Percentiles rank a stretch among this genome's conserved stretches.
These are phyloP conservation scores for Rhagophthalmus giganteus DNA, from an alignment of 2,888 invertebrate genomes.

Conservation along the genomic window DNA sequence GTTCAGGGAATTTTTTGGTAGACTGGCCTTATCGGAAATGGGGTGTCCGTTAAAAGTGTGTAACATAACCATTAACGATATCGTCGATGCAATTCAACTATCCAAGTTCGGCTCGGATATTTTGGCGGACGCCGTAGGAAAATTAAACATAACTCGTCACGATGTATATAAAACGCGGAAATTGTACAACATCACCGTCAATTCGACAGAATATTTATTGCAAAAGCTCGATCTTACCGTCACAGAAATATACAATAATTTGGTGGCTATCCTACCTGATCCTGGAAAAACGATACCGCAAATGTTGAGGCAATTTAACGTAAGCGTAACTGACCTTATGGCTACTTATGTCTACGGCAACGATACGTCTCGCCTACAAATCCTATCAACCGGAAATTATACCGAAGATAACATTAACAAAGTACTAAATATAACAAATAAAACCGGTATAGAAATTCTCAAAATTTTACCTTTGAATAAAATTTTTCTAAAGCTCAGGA, in stretches of 20 bases:
- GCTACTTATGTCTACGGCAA: conserved; percentile 16
- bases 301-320: conserved; percentile 20
- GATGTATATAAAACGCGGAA: conserved; percentile 6
- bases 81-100: conserved; percentile 8
- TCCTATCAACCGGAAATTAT: conserved; percentile 29
- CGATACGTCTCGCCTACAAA: conserved; percentile 15
- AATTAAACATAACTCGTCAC: conserved; percentile 1
- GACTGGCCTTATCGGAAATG: conserved; percentile 10
- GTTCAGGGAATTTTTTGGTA: conserved; percentile 11
- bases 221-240: conserved; percentile 9
- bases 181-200: conserved; percentile 5
- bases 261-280: conserved; percentile 12
- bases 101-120: background rate
- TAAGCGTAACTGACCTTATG: conserved; percentile 20
- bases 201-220: conserved; percentile 2
- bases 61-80: conserved; percentile 6
- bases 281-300: conserved; percentile 8
- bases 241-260: conserved; percentile 18
- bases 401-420: conserved; percentile 15
- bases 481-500: conserved; percentile 1
- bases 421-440: conserved; percentile 13
- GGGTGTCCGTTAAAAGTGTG: conserved; percentile 9
- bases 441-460: conserved; percentile 18
- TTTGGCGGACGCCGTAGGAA: conserved; percentile 10
- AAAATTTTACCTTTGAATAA: conserved; percentile 14